These are phyloP conservation scores for Spodoptera exigua DNA, from an alignment of 2,888 invertebrate species.

Conservation along the genomic window DNA sequence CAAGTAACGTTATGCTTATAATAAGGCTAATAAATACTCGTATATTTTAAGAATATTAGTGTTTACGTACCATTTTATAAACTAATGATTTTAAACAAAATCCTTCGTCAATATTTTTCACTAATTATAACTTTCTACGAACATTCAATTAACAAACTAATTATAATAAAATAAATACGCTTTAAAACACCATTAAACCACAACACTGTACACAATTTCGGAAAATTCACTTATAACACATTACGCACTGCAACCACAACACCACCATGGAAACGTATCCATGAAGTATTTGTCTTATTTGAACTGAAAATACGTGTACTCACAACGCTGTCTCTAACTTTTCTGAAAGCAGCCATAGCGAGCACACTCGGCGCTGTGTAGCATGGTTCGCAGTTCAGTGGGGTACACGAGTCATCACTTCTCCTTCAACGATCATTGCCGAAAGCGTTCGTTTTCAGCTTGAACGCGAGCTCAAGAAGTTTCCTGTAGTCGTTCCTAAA, in stretches of 20 bases:
- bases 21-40: no score
- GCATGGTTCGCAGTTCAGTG: not conserved
- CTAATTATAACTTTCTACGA: no score
- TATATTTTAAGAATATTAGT: no score
- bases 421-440: constrained; percentile 4
- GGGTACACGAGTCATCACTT: constrained; percentile 12
- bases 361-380: not conserved
- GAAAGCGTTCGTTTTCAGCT: not conserved
- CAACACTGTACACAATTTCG: no score
- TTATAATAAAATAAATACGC: no score
- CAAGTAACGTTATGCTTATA: no score
- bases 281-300: not conserved
- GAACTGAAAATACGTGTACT: constrained; percentile 17
- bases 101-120: no score
- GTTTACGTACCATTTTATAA: no score
- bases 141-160: no score
- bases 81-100: no score
- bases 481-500: not conserved
- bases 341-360: constrained; percentile 22
- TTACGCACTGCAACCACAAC: not conserved
- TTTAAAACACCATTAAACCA: not conserved
- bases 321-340: constrained; percentile 22
- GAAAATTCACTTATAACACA: not conserved
- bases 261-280: constrained; percentile 1
- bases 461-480: not conserved